phyloP scores from a whole-genome alignment of 2,113 vertebrate genomes.

The Protomyctophum bolini region DNA sequence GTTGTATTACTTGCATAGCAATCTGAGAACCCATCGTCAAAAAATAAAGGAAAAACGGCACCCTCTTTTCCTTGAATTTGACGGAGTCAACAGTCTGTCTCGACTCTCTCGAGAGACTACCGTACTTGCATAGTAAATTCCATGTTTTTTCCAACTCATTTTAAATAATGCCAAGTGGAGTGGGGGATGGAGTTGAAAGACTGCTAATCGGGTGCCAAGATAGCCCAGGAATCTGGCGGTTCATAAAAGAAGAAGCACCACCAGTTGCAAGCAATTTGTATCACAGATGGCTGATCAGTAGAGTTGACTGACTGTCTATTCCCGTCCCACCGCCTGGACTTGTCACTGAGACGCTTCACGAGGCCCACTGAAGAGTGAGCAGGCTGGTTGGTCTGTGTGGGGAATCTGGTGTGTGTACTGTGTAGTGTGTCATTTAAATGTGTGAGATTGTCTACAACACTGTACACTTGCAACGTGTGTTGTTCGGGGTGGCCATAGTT shows the following conservation, averaged over 20 bases:
- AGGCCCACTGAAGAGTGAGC: constrained; percentile 49
- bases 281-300: constrained; percentile 82
- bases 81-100: too few relatives aligned
- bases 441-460: background rate
- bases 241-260: constrained; percentile 65
- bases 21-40: too few relatives aligned
- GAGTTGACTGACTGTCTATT: constrained; percentile 73
- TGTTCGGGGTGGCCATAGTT: too few relatives aligned
- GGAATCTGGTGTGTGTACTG: constrained; percentile 21
- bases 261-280: constrained; percentile 74
- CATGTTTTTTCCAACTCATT: constrained; percentile 34
- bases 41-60: too few relatives aligned
- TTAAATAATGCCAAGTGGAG: constrained; percentile 65
- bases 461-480: too few relatives aligned
- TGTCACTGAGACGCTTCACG: constrained; percentile 56
- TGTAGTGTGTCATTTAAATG: constrained; percentile 21
- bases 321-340: constrained; percentile 47
- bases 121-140: constrained; percentile 12
- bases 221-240: constrained; percentile 69
- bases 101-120: too few relatives aligned
- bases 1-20: too few relatives aligned
- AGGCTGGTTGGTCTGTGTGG: background rate
- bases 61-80: too few relatives aligned
- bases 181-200: constrained; percentile 46
- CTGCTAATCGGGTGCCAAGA: constrained; percentile 58